Conservation (phyloP, 2,797 vertebrate species). For the Karalla daura region DNA sequence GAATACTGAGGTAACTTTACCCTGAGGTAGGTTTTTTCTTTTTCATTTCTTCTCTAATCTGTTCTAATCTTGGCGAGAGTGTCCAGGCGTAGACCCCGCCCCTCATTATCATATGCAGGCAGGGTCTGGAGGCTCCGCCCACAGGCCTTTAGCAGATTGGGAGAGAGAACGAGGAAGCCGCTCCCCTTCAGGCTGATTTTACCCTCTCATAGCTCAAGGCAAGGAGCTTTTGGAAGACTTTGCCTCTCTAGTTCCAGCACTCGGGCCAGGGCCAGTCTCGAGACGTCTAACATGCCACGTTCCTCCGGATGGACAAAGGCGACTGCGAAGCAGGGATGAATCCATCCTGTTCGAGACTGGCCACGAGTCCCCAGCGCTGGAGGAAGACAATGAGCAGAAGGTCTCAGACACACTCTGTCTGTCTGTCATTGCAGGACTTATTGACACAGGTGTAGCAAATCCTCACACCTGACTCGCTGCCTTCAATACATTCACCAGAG, state of each 20-base stretch:
- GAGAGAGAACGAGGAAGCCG: constrained; percentile 79
- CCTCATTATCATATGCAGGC: constrained; percentile 74
- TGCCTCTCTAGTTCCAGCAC: constrained; percentile 25
- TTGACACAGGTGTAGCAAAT: constrained; percentile 33
- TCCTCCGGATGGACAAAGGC: background rate
- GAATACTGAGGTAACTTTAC: constrained; percentile 97
- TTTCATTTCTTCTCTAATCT: constrained; percentile 84
- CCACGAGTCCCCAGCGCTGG: constrained; percentile 8
- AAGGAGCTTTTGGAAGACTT: constrained; percentile 63
- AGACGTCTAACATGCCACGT: constrained; percentile 2
- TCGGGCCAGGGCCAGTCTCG: constrained; percentile 7
- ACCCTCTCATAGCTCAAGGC: constrained; percentile 67
- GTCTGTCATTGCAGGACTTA: constrained; percentile 58
- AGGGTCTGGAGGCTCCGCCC: constrained; percentile 78
- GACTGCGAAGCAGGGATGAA: background rate
- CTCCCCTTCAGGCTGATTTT: constrained; percentile 65
- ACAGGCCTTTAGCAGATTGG: constrained; percentile 77
- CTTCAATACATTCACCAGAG: constrained; percentile 71
- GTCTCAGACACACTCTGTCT: constrained; percentile 60
- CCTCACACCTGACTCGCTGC: constrained; percentile 49
- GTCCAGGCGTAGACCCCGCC: constrained; percentile 69
- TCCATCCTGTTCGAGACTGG: constrained; percentile 4
- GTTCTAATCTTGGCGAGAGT: constrained; percentile 80
- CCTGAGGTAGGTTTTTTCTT: constrained; percentile 93
- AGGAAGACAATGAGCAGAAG: constrained; percentile 57